A percentile compares a stretch with the other conserved stretches of the same genome.
These are phyloP conservation scores for Achroia grisella DNA, from an alignment of 1,140 invertebrate species.

Conservation along the genomic window DNA sequence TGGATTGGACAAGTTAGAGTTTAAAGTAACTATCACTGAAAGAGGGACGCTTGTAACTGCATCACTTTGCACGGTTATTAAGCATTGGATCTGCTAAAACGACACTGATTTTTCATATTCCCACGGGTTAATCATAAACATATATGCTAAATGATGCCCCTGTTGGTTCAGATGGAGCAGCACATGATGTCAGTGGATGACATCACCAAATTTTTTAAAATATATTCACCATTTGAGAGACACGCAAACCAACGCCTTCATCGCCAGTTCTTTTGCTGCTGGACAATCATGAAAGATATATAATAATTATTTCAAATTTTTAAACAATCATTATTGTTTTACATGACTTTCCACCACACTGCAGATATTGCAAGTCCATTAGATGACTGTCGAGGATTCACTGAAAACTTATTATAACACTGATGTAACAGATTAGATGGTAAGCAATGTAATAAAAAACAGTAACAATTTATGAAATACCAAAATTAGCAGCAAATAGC, in stretches of 20 bases:
- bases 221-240: conserved; percentile 8
- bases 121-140: conserved; percentile 15
- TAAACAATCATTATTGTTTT: conserved; percentile 43
- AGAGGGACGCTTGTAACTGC: conserved; percentile 16
- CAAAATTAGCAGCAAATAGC: conserved; percentile 25
- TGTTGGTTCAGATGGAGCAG: conserved; percentile 6
- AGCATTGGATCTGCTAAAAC: conserved; percentile 12
- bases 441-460: conserved; percentile 37
- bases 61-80: conserved; percentile 11
- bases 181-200: too few relatives aligned
- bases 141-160: conserved; percentile 1
- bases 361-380: conserved; percentile 56
- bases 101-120: conserved; percentile 20
- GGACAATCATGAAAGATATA: conserved; percentile 51
- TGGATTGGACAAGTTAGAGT: conserved; percentile 22
- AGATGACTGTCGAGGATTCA: conserved; percentile 44
- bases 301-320: conserved; percentile 14
- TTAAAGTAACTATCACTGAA: conserved; percentile 19
- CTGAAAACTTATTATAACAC: conserved; percentile 39
- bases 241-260: conserved; percentile 13
- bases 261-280: conserved; percentile 49
- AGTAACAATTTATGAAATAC: conserved; percentile 26
- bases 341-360: conserved; percentile 49
- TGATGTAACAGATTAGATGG: conserved; percentile 24
- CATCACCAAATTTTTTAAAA: conserved; percentile 41